Evolutionary conservation across 30 jellyfish, hydroid and myxozoan genomes (phyloP), one percentile per base, ranked within the genome.

Genomic region (Hydractinia symbiolongicarpus): DNA sequence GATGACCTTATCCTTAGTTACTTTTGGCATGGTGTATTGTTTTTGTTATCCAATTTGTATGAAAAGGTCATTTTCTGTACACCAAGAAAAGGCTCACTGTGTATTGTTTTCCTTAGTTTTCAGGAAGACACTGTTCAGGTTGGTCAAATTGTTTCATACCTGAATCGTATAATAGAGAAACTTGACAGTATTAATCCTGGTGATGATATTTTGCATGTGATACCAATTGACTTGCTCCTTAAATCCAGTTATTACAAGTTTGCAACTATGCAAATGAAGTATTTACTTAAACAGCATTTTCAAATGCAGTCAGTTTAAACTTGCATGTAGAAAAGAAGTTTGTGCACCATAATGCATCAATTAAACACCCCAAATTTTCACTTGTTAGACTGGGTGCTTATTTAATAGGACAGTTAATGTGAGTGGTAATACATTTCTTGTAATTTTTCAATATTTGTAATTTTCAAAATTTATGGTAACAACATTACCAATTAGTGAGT

Each of bases 1-100:
- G 44, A 77, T 5, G 76, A 55, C 9, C 76, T 77, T 57, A 11
- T 61, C 61, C 4, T 77, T 9, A 77, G 62, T 5, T 44, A 53
- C 50, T 77, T 77, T 77, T 77, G 85, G 85, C 19, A 60, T 77
- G 85, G 85, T 9, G 30, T 77, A 4, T 55, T 53, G 15, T 77
- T 77, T 49, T 14, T 77, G 14, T 54, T 77, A 8, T 9, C 85
- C 14, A 54, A 56, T 54, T 56, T 55, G 10, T 77, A 54, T 30
- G 77, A 77, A 16, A 30, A 56, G 30, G 0, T 77, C 60, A 53
- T 81, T 4, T 61, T 44, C n/a, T 50, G 72, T 19, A 60, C 56
- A 8, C 78, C 84, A 58, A 58, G 1, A 9, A 51, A 51, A 30
- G 44, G 44, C 44, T 30, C 44, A 2, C 44, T 30, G 44, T 30